These are phyloP conservation scores for Drosophila yakuba DNA, from an alignment of 1,140 invertebrate species.

Conservation along the genomic window DNA sequence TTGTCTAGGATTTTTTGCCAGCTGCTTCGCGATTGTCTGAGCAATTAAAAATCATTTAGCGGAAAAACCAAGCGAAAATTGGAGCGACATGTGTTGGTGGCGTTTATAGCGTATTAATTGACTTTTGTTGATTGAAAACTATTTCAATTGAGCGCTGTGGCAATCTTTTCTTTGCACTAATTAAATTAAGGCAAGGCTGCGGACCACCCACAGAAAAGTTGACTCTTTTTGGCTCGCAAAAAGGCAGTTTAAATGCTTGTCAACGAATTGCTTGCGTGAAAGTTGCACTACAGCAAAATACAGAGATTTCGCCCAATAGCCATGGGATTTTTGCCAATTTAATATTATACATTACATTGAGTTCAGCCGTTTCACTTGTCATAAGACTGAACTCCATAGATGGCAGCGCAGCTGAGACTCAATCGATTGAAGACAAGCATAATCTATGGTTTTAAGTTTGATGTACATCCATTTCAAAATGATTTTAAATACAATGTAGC, in stretches of 20 bases:
- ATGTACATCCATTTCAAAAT: neutral
- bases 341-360: slow-evolving; percentile 72
- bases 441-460: too few relatives aligned
- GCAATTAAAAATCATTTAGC: slow-evolving; percentile 63
- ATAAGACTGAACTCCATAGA: slow-evolving; percentile 29
- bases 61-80: slow-evolving; percentile 33
- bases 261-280: slow-evolving; percentile 62
- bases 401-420: neutral
- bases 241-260: slow-evolving; percentile 45
- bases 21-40: slow-evolving; percentile 30
- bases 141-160: slow-evolving; percentile 52
- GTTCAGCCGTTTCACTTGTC: slow-evolving; percentile 63
- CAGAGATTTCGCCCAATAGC: slow-evolving; percentile 5
- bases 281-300: slow-evolving; percentile 38
- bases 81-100: slow-evolving; percentile 44
- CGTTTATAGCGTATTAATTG: slow-evolving; percentile 60
- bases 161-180: slow-evolving; percentile 50
- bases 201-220: slow-evolving; percentile 30
- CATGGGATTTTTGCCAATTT: slow-evolving; percentile 28
- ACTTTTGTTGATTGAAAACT: slow-evolving; percentile 69
- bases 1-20: slow-evolving; percentile 41
- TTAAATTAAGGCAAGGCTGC: slow-evolving; percentile 60
- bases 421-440: neutral
- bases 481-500: neutral
- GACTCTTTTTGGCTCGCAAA: slow-evolving; percentile 9